Evolutionary conservation across 2,888 invertebrate genomes (phyloP).

Genomic region (Xanthorhoe designata): DNA sequence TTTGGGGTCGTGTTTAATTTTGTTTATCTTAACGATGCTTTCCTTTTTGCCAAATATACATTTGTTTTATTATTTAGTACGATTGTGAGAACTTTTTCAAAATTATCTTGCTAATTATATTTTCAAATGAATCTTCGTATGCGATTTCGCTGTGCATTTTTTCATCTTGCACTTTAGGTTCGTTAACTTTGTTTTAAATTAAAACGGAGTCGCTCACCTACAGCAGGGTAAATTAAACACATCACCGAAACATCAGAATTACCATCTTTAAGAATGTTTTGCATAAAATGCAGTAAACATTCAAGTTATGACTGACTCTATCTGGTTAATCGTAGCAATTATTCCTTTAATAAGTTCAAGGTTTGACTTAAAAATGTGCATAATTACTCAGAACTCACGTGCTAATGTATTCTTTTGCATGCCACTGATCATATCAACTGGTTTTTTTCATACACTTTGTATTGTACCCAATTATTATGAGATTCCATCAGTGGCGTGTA

Average conservation of each 20-base stretch:
- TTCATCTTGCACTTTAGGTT: conserved; percentile 22
- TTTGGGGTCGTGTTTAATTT: conserved; percentile 50
- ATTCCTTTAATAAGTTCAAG: conserved; percentile 68
- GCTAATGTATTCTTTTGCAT: conserved; percentile 72
- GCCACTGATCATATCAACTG: conserved; percentile 67
- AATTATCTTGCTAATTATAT: conserved; percentile 15
- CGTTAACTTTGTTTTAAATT: conserved; percentile 29
- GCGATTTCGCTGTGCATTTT: conserved; percentile 21
- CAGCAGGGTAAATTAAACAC: conserved; percentile 26
- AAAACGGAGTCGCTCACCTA: conserved; percentile 27
- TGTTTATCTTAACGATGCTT: conserved; percentile 51
- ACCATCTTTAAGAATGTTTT: conserved; percentile 33
- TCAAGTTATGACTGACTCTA: conserved; percentile 33
- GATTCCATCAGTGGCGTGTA: conserved; percentile 76
- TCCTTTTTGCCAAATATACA: conserved; percentile 25
- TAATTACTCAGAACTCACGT: conserved; percentile 70
- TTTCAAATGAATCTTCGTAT: conserved; percentile 23
- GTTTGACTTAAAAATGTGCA: conserved; percentile 68
- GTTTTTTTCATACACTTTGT: conserved; percentile 58
- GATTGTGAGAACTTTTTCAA: conserved; percentile 18
- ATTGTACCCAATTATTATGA: conserved; percentile 71
- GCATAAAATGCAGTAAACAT: conserved; percentile 37
- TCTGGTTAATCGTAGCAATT: conserved; percentile 44
- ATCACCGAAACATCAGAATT: conserved; percentile 27
- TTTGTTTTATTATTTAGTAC: conserved; percentile 40